Conservation (phyloP, 1,140 invertebrate genomes). For the Lordiphosa stackelbergi region DNA sequence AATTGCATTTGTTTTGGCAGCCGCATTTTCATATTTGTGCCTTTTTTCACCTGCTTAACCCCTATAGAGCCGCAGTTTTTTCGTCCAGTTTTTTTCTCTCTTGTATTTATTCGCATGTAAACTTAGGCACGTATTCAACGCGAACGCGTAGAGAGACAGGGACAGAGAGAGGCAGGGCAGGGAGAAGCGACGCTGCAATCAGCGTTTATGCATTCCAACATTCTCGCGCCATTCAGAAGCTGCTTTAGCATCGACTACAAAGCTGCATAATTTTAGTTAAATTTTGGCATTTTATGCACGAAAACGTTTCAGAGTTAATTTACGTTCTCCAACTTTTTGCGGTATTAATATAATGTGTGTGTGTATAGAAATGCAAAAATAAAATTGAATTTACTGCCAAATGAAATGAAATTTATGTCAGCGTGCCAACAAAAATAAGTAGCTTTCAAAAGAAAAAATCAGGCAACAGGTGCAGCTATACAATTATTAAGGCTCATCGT, state of each 20-base stretch:
- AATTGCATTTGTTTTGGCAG: conserved; percentile 63
- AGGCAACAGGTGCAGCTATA: too few species aligned
- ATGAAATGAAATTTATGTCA: conserved; percentile 60
- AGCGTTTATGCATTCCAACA: conserved; percentile 50
- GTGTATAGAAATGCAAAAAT: conserved; percentile 18
- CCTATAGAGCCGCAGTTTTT: conserved; percentile 10
- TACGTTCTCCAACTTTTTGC: conserved; percentile 22
- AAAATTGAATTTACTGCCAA: conserved; percentile 63
- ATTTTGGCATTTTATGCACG: conserved; percentile 68
- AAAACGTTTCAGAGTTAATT: conserved; percentile 68
- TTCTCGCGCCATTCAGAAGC: conserved; percentile 20
- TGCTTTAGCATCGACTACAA: conserved; percentile 30
- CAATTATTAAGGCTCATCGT: too few species aligned
- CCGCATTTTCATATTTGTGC: conserved; percentile 45
- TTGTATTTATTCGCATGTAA: conserved; percentile 65
- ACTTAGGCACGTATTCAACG: conserved; percentile 48
- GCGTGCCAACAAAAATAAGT: too few species aligned
- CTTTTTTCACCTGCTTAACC: conserved; percentile 39
- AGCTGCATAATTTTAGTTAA: conserved; percentile 66
- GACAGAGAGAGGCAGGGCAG: not conserved
- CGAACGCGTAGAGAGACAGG: not conserved
- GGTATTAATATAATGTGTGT: conserved; percentile 23
- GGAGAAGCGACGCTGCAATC: conserved; percentile 44
- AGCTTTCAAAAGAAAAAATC: too few species aligned
- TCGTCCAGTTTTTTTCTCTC: conserved; percentile 8